phyloP scores from a whole-genome alignment of 2,113 vertebrate species.

The Mus musculus region GRCm39 chr2:139673501-139674000 shows the following conservation, averaged over 20 bases:
- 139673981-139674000: not conserved
- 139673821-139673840: conserved; percentile 8
- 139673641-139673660: not conserved
- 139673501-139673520: not conserved
- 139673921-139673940: not conserved
- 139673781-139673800: not conserved
- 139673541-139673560: not conserved
- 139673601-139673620: conserved; percentile 13
- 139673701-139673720: not conserved
- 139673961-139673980: not conserved
- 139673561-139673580: not conserved
- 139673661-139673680: not conserved
- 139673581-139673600: not conserved
- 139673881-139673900: not conserved
- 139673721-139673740: conserved; percentile 9
- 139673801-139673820: not conserved
- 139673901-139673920: not conserved
- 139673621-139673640: not conserved
- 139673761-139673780: not conserved
- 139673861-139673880: not conserved
- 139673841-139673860: not conserved
- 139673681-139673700: not conserved
- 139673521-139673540: not conserved
- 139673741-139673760: not conserved
- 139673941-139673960: not conserved